phyloP scores from a whole-genome alignment of 2,797 vertebrate species.

The Remorina albescens region DNA sequence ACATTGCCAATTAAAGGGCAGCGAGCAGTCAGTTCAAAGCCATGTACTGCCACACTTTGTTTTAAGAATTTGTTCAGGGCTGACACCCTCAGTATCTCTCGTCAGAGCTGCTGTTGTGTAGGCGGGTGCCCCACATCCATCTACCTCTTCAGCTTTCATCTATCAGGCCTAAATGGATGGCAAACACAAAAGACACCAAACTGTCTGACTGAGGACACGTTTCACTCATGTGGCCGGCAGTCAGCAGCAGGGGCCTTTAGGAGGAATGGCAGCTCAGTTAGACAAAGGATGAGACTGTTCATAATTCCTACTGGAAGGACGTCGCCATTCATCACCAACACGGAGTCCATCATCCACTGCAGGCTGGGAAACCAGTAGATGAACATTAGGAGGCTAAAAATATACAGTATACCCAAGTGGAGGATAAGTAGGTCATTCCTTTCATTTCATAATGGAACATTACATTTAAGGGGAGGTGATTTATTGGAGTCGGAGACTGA shows the following conservation, averaged over 20 bases:
- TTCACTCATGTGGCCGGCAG: slow-evolving; percentile 39
- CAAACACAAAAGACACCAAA: slow-evolving; percentile 39
- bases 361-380: slow-evolving; percentile 2
- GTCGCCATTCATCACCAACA: slow-evolving; percentile 10
- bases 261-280: neutral
- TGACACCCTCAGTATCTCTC: slow-evolving; percentile 9
- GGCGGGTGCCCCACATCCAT: slow-evolving; percentile 42
- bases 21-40: neutral
- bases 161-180: slow-evolving; percentile 36
- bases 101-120: slow-evolving; percentile 38
- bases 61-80: slow-evolving; percentile 1
- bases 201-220: slow-evolving; percentile 23
- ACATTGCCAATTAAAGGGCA: slow-evolving; percentile 5
- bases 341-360: slow-evolving; percentile 14
- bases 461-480: slow-evolving; percentile 21
- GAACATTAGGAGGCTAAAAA: slow-evolving; percentile 42
- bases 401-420: slow-evolving; percentile 5
- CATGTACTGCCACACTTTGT: slow-evolving; percentile 8
- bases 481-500: slow-evolving; percentile 32
- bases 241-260: slow-evolving; percentile 33
- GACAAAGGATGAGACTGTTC: slow-evolving; percentile 41
- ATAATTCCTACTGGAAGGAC: slow-evolving; percentile 22
- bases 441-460: slow-evolving; percentile 51
- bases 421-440: slow-evolving; percentile 37
- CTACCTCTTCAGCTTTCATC: slow-evolving; percentile 50